Evolutionary conservation across 1,140 invertebrate genomes (phyloP), one percentile per base, ranked within the genome.

Genomic region (Zaprionus camerounensis): DNA sequence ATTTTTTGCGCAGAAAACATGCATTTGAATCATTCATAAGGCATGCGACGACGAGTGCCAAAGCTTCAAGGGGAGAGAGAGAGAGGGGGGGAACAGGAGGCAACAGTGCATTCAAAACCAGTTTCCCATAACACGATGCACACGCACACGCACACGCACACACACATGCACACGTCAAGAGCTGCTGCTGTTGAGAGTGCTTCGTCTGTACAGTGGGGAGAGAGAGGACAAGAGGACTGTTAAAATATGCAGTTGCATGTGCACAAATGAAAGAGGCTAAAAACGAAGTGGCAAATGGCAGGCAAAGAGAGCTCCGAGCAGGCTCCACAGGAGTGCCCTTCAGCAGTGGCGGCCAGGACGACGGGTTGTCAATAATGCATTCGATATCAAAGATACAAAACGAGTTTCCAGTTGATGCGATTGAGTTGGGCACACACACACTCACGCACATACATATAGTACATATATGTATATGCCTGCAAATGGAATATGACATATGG

Each of bases 11-110:
- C 78, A 88, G 74, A 88, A 82, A 90, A 90, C 85, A 82, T 90
- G 85, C 85, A 90, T 90, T 90, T 90, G 85, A 90, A 90, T 90
- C 85, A 90, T 90, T 90, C 85, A 90, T 90, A 90, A 90, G 81
- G 81, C 85, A 90, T 85, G 85, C 85, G 82, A 85, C 84, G 84
- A 74, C 78, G 46, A 24, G 20, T 71, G 66, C 69, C 80, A 80
- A 87, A 83, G 75, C 71, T 77, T 56, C 57, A 64, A 62, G 20
- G 55, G 71, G 66, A 38, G 51, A 65, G 68, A 26, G 36, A 59
- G 65, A 63, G 63, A 71, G 58, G 36, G 24, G 46, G 26, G 55
- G 57, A 24, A 62, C 24, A 15, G 36, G 53, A 58, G 65, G 17
- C 15, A 61, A 28, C 41, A 56, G 38, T 46, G 64, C 49, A 71